These are phyloP conservation scores for Andrena trimmerana DNA, from an alignment of 2,888 invertebrate genomes.

Conservation along the genomic window DNA sequence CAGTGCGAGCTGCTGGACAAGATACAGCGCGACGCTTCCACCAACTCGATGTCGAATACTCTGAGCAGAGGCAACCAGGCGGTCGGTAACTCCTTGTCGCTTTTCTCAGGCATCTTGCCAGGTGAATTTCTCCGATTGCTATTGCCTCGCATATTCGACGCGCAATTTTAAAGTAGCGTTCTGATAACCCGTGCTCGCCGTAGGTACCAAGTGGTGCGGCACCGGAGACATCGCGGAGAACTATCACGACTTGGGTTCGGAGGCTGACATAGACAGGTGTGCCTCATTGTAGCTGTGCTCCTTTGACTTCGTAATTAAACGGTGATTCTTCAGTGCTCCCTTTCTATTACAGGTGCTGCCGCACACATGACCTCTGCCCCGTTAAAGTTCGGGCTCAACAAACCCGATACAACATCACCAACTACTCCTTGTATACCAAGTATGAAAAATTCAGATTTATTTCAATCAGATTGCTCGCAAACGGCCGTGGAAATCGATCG, in stretches of 20 bases:
- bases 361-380: conserved; percentile 96
- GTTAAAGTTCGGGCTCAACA: conserved; percentile 91
- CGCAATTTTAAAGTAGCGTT: background rate
- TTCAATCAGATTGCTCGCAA: background rate
- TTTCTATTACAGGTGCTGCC: conserved; percentile 88
- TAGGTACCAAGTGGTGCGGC: conserved; percentile 97
- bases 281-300: too few relatives aligned
- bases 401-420: conserved; percentile 92
- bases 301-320: background rate
- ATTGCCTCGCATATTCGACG: background rate
- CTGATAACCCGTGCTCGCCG: background rate
- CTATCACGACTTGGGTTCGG: conserved; percentile 94
- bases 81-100: conserved; percentile 89
- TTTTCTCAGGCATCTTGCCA: conserved; percentile 93
- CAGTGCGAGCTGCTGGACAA: conserved; percentile 91
- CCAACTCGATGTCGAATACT: conserved; percentile 52
- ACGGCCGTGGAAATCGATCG: background rate
- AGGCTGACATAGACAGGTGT: conserved; percentile 84
- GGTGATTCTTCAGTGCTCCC: too few relatives aligned
- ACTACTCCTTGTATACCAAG: conserved; percentile 94
- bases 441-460: conserved; percentile 77
- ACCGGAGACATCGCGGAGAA: conserved; percentile 94
- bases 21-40: conserved; percentile 57
- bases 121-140: conserved; percentile 86
- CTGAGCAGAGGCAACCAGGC: conserved; percentile 81